A percentile compares a stretch with the other conserved stretches of the same genome.
These are phyloP conservation scores for Halocynthia aurantium DNA, from an alignment of 23 tunicate species.

Conservation along the genomic window DNA sequence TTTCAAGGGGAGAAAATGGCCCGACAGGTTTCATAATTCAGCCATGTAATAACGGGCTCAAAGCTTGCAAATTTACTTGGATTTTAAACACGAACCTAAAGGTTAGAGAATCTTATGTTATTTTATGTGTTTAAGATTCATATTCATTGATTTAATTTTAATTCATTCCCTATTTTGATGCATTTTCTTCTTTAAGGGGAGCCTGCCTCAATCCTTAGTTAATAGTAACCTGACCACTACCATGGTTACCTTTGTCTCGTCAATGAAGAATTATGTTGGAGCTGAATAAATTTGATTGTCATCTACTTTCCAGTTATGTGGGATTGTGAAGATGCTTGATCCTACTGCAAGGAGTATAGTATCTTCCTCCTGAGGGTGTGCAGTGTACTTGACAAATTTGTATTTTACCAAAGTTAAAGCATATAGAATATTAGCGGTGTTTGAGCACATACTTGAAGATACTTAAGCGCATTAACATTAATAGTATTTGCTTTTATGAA, in stretches of 20 bases:
- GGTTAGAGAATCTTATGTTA: slow-evolving; percentile 18
- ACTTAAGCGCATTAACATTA: too few relatives aligned
- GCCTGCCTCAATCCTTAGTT: slow-evolving; percentile 51
- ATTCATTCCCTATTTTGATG: not conserved
- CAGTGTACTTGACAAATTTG: too few relatives aligned
- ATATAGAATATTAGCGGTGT: too few relatives aligned
- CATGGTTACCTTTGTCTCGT: slow-evolving; percentile 51
- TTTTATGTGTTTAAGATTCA: not conserved
- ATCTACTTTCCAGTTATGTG: too few relatives aligned
- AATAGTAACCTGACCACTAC: slow-evolving; percentile 73
- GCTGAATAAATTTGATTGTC: not conserved
- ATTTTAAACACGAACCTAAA: slow-evolving; percentile 78
- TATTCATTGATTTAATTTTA: not conserved
- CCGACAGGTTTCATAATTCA: slow-evolving; percentile 79
- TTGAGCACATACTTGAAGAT: too few relatives aligned
- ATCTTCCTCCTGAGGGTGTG: too few relatives aligned
- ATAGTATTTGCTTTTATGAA: too few relatives aligned
- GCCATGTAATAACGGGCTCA: slow-evolving; percentile 20
- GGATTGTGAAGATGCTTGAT: too few relatives aligned
- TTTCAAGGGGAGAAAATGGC: slow-evolving; percentile 78
- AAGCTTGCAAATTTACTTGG: slow-evolving; percentile 56
- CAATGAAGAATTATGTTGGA: slow-evolving; percentile 34
- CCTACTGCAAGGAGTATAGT: too few relatives aligned
- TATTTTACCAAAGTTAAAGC: too few relatives aligned
- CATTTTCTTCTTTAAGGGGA: slow-evolving; percentile 61